Conservation (phyloP, 2,797 vertebrate species). For the Remorina albescens region DNA sequence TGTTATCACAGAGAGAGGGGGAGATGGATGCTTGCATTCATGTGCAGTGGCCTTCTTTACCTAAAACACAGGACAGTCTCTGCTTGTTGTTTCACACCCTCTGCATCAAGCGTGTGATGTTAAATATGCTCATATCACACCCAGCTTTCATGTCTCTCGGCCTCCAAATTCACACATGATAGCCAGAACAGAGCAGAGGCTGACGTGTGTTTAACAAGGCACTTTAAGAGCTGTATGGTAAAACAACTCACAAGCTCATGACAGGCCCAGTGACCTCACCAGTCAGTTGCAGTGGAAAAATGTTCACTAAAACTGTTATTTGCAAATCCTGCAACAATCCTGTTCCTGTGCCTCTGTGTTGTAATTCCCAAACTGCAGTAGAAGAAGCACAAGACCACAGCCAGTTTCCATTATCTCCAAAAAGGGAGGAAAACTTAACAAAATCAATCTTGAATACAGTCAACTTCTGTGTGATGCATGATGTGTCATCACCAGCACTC, state of each 20-base stretch:
- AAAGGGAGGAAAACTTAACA: constrained; percentile 47
- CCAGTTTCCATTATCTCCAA: constrained; percentile 22
- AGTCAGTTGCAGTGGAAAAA: constrained; percentile 49
- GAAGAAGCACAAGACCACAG: background rate
- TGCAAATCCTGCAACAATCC: constrained; percentile 11
- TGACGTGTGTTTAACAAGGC: constrained; percentile 69
- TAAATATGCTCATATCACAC: constrained; percentile 79
- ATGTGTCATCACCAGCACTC: constrained; percentile 52
- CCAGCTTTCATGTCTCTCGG: constrained; percentile 40
- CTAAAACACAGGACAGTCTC: constrained; percentile 60
- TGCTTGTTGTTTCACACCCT: constrained; percentile 68
- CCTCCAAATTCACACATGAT: constrained; percentile 23
- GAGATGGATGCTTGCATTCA: constrained; percentile 60
- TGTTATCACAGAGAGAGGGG: constrained; percentile 54
- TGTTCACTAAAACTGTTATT: constrained; percentile 34
- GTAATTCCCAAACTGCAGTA: constrained; percentile 1
- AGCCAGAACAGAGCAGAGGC: constrained; percentile 11
- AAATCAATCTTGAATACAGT: constrained; percentile 52
- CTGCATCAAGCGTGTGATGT: constrained; percentile 76
- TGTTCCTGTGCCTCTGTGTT: constrained; percentile 13
- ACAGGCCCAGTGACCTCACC: constrained; percentile 71
- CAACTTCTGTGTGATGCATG: constrained; percentile 56
- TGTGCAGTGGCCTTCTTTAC: constrained; percentile 74
- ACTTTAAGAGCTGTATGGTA: constrained; percentile 52
- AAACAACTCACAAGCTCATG: constrained; percentile 59